Evolutionary conservation across 2,113 vertebrate genomes (phyloP).

Genomic region (Podilymbus podiceps): DNA sequence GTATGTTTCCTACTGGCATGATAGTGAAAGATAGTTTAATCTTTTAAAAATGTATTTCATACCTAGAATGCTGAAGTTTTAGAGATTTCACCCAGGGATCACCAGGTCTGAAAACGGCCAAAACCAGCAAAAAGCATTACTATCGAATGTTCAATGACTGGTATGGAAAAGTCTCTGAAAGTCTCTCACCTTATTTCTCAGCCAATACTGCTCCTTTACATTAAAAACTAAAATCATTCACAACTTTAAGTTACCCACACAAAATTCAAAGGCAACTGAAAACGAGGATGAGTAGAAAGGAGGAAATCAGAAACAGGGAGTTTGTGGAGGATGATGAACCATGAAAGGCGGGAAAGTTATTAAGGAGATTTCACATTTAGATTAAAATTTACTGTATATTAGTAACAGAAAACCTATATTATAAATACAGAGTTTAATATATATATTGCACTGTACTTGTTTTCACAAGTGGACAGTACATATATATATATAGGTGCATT

Average conservation of each 20-base stretch:
- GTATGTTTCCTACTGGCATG: neutral
- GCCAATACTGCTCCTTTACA: neutral
- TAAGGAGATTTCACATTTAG: neutral
- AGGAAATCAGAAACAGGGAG: neutral
- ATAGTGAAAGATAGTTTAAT: neutral
- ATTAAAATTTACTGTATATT: neutral
- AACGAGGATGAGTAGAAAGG: neutral
- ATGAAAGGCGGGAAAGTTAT: neutral
- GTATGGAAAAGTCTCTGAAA: neutral
- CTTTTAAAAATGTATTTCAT: neutral
- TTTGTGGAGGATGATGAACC: neutral
- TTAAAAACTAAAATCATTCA: neutral
- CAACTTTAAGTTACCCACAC: neutral
- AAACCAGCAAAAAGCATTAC: neutral
- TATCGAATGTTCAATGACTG: neutral
- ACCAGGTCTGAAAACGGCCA: neutral
- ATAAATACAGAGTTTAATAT: neutral
- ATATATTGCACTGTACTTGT: neutral
- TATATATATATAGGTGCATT: neutral
- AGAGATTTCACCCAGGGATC: neutral
- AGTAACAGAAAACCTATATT: neutral
- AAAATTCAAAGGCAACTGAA: neutral
- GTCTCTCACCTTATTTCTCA: neutral
- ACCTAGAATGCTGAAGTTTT: neutral
- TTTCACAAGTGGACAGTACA: neutral